Percentiles rank a stretch among this genome's conserved stretches.
Conservation (phyloP, 2,888 invertebrate genomes). For the Poecilus cupreus region DNA sequence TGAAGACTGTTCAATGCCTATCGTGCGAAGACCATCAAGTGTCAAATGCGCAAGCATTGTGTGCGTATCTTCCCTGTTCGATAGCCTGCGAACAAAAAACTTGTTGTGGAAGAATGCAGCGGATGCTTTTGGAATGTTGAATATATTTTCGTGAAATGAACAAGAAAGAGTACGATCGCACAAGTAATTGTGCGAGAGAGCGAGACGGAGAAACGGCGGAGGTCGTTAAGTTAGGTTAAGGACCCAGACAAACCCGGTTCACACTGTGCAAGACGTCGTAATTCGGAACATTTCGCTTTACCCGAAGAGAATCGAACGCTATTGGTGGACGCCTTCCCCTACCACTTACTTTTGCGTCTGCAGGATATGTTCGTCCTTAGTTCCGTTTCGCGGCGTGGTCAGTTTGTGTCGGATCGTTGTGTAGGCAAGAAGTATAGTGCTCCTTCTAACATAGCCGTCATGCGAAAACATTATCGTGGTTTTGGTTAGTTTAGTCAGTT, state of each 20-base stretch:
- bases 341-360: slow-evolving; percentile 63
- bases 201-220: slow-evolving; percentile 62
- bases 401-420: slow-evolving; percentile 65
- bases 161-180: slow-evolving; percentile 47
- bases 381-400: slow-evolving; percentile 67
- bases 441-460: not conserved
- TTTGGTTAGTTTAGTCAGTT: slow-evolving; percentile 3
- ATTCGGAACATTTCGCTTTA: slow-evolving; percentile 63
- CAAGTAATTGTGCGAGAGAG: slow-evolving; percentile 56
- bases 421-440: not conserved
- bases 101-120: slow-evolving; percentile 55
- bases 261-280: slow-evolving; percentile 67
- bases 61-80: slow-evolving; percentile 21
- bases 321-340: slow-evolving; percentile 64
- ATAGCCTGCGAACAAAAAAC: slow-evolving; percentile 23
- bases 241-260: slow-evolving; percentile 73
- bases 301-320: slow-evolving; percentile 63
- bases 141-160: slow-evolving; percentile 57
- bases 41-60: not conserved
- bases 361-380: slow-evolving; percentile 65
- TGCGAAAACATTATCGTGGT: slow-evolving; percentile 19
- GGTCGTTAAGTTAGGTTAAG: slow-evolving; percentile 74
- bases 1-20: not conserved
- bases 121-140: slow-evolving; percentile 58
- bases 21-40: slow-evolving; percentile 57